Evolutionary conservation across 2,888 invertebrate species (phyloP).

Genomic region (Chaitophorus viminalis): DNA sequence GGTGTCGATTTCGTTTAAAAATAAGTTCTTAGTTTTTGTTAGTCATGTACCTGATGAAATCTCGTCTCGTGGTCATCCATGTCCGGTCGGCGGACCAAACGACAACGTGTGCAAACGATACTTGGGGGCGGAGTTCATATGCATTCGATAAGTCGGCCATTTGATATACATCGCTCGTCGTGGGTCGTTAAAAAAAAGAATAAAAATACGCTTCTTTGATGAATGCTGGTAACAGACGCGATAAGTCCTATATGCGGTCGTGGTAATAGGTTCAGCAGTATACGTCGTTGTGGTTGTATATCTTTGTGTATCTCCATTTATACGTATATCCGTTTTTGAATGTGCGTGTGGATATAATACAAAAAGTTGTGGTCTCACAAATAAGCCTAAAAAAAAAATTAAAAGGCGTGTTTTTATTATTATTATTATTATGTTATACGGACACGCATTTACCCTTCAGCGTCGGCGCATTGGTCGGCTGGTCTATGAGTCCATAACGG

Average conservation of each 20-base stretch:
- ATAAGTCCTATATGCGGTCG: not conserved
- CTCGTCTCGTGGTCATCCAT: not conserved
- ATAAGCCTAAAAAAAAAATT: not conserved
- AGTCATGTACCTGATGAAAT: not conserved
- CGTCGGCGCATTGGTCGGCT: not conserved
- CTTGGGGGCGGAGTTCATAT: not conserved
- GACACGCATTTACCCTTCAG: not conserved
- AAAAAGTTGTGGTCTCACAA: not conserved
- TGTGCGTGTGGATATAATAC: not conserved
- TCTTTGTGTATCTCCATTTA: not conserved
- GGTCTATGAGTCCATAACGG: not conserved
- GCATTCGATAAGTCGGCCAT: not conserved
- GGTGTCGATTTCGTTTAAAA: constrained; percentile 4
- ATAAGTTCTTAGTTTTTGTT: not conserved
- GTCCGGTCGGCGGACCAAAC: not conserved
- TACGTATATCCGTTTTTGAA: not conserved
- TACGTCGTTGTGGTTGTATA: not conserved
- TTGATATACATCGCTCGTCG: not conserved
- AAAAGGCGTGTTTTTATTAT: not conserved
- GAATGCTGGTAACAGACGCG: not conserved
- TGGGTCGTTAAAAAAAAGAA: not conserved
- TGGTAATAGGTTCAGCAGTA: not conserved
- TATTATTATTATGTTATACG: not conserved
- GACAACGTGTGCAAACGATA: not conserved
- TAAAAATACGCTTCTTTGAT: not conserved